phyloP scores from a whole-genome alignment of 2,888 invertebrate genomes.

The Euplagia quadripunctaria region DNA sequence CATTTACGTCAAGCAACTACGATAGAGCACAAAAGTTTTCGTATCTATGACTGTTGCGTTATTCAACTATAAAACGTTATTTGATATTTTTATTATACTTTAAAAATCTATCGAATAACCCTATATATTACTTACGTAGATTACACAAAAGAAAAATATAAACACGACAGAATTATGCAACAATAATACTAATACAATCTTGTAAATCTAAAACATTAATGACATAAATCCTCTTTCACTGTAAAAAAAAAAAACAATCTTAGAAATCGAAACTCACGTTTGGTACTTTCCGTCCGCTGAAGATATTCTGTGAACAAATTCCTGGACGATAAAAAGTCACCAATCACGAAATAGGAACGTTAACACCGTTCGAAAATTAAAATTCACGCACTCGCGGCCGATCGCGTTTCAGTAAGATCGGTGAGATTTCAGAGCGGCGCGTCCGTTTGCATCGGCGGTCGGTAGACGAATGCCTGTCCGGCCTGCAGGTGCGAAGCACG shows the following conservation, averaged over 20 bases:
- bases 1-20: slow-evolving; percentile 10
- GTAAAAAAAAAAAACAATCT: slow-evolving; percentile 54
- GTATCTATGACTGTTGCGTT: slow-evolving; percentile 11
- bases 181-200: slow-evolving; percentile 54
- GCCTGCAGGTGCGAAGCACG: slow-evolving; percentile 59
- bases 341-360: slow-evolving; percentile 73
- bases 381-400: slow-evolving; percentile 68
- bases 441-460: slow-evolving; percentile 63
- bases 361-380: slow-evolving; percentile 64
- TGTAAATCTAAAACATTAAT: slow-evolving; percentile 48
- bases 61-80: slow-evolving; percentile 9
- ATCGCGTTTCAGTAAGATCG: slow-evolving; percentile 33
- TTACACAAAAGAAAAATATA: slow-evolving; percentile 38
- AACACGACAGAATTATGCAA: slow-evolving; percentile 51
- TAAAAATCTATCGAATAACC: background rate
- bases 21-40: background rate
- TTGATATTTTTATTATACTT: background rate
- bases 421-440: slow-evolving; percentile 23
- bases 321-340: slow-evolving; percentile 69
- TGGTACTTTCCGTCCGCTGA: slow-evolving; percentile 67
- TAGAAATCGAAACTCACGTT: slow-evolving; percentile 72
- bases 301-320: slow-evolving; percentile 51
- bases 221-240: slow-evolving; percentile 49
- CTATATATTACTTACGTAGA: slow-evolving; percentile 1
- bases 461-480: slow-evolving; percentile 69